Evolutionary conservation across 2,797 vertebrate species (phyloP).

Genomic region (Notolepis coatsorum): DNA sequence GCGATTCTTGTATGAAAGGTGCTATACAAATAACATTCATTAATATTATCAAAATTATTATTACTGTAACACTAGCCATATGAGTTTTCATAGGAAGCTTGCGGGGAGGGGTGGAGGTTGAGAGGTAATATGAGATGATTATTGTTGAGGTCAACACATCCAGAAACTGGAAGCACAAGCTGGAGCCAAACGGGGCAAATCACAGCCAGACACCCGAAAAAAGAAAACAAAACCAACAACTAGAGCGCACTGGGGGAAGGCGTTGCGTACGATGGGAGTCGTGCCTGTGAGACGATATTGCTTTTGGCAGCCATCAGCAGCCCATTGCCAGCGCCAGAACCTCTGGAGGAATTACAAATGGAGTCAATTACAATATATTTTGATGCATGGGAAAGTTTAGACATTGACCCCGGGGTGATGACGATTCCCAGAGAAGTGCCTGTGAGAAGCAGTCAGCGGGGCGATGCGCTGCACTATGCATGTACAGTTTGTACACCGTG

Average conservation of each 20-base stretch:
- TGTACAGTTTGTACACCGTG: not conserved
- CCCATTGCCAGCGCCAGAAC: slow-evolving; percentile 62
- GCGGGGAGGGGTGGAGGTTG: no score
- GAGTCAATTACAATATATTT: slow-evolving; percentile 82
- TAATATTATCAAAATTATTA: no score
- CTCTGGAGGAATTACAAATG: slow-evolving; percentile 80
- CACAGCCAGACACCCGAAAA: slow-evolving; percentile 31
- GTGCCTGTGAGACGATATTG: slow-evolving; percentile 77
- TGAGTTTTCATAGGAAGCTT: no score
- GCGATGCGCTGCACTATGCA: slow-evolving; percentile 41
- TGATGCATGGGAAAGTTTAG: slow-evolving; percentile 80
- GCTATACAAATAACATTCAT: no score
- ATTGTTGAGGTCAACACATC: slow-evolving; percentile 9
- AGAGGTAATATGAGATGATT: not conserved
- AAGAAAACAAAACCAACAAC: slow-evolving; percentile 11
- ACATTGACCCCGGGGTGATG: slow-evolving; percentile 78
- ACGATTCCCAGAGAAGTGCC: slow-evolving; percentile 70
- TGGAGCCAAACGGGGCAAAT: slow-evolving; percentile 17
- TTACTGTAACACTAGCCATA: no score
- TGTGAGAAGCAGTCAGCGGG: slow-evolving; percentile 69
- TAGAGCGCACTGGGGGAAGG: slow-evolving; percentile 37
- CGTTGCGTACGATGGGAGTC: slow-evolving; percentile 73
- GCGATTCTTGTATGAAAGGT: no score
- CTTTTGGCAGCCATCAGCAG: slow-evolving; percentile 77
- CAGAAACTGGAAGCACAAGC: slow-evolving; percentile 22